phyloP scores from a whole-genome alignment of 2,888 invertebrate species.

The Drosophila recens region DNA sequence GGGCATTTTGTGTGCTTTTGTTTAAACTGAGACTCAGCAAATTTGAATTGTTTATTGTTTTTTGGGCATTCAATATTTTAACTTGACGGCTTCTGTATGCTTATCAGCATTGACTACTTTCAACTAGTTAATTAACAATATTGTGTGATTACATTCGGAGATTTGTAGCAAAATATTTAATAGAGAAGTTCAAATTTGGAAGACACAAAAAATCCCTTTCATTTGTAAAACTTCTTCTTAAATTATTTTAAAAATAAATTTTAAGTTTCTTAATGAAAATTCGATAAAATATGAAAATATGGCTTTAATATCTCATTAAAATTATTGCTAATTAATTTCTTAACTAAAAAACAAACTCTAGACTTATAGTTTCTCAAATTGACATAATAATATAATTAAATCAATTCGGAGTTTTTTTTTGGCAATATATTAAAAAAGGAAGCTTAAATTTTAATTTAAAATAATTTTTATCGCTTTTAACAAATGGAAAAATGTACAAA shows the following conservation, averaged over 20 bases:
- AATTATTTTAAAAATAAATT: too few relatives aligned
- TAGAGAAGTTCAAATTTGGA: not conserved
- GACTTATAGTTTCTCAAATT: not conserved
- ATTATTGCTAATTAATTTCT: not conserved
- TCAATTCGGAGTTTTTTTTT: not conserved
- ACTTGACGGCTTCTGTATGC: slow-evolving; percentile 37
- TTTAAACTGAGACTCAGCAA: slow-evolving; percentile 32
- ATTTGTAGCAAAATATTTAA: not conserved
- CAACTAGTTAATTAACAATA: slow-evolving; percentile 24
- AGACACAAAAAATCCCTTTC: too few relatives aligned
- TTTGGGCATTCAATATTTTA: slow-evolving; percentile 11
- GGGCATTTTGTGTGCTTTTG: slow-evolving; percentile 20
- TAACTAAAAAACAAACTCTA: not conserved
- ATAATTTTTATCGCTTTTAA: too few relatives aligned
- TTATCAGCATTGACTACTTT: slow-evolving; percentile 1
- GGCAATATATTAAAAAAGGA: too few relatives aligned
- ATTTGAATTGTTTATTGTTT: slow-evolving; percentile 20
- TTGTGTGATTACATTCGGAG: slow-evolving; percentile 16
- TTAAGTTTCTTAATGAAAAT: too few relatives aligned
- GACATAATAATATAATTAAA: slow-evolving; percentile 30
- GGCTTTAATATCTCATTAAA: too few relatives aligned
- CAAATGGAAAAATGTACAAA: too few relatives aligned
- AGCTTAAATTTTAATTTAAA: too few relatives aligned
- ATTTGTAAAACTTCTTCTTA: too few relatives aligned
- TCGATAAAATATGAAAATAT: too few relatives aligned